These are phyloP conservation scores for Rhinolophus sinicus DNA, from an alignment of 2,113 vertebrate genomes.

Conservation along the genomic window DNA sequence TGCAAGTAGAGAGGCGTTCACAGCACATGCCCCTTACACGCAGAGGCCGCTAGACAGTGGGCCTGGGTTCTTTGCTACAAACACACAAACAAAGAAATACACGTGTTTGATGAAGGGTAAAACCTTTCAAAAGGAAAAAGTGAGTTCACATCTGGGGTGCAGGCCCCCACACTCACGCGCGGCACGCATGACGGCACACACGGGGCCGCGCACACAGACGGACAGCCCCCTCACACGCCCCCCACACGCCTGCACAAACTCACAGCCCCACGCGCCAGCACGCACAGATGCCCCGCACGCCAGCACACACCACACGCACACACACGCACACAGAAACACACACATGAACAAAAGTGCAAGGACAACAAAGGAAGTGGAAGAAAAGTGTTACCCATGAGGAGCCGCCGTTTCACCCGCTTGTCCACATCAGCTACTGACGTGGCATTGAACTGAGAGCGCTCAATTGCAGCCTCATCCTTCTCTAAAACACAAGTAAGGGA, in stretches of 20 bases:
- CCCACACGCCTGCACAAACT: background rate
- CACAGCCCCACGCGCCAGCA: background rate
- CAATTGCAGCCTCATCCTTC: constrained; percentile 99
- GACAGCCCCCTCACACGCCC: background rate
- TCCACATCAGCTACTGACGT: constrained; percentile 99
- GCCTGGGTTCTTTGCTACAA: background rate
- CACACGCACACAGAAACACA: constrained; percentile 68
- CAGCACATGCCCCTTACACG: fast-evolving
- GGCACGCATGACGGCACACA: background rate
- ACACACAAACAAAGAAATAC: constrained; percentile 6
- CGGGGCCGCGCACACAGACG: background rate
- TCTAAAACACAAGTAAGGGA: constrained; percentile 99
- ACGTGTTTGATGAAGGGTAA: background rate
- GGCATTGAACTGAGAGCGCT: constrained; percentile 99
- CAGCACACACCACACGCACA: background rate
- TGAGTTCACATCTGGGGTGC: background rate
- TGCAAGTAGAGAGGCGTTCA: fast-evolving
- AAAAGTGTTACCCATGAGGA: constrained; percentile 99
- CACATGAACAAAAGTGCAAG: constrained; percentile 90
- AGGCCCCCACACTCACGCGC: background rate
- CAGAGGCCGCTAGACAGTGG: background rate
- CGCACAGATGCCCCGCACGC: background rate
- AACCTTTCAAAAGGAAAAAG: constrained; percentile 33
- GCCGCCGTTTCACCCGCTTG: constrained; percentile 99
- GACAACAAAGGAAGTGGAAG: constrained; percentile 99